These are phyloP conservation scores for Yoshiicerus persimilis DNA, from an alignment of 1,140 invertebrate species.

Conservation along the genomic window DNA sequence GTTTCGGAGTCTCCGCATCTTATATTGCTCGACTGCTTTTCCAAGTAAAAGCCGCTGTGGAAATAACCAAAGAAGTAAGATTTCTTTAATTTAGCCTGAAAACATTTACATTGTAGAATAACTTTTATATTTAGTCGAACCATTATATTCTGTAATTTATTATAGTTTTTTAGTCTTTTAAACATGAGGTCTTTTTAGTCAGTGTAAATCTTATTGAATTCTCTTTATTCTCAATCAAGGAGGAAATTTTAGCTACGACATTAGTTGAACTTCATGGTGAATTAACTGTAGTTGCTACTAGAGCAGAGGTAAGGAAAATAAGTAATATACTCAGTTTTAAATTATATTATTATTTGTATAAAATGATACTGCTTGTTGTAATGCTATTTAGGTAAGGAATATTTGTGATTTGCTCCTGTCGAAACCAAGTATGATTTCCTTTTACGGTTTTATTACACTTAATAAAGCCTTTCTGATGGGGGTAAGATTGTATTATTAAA, in stretches of 20 bases:
- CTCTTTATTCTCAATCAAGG: neutral
- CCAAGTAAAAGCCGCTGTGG: neutral
- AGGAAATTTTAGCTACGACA: neutral
- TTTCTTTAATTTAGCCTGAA: neutral
- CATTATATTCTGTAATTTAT: too few species aligned
- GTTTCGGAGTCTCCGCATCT: neutral
- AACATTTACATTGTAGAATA: neutral
- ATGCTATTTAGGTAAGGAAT: neutral
- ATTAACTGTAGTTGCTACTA: neutral
- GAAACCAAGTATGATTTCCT: neutral
- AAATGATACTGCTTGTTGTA: neutral
- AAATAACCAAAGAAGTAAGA: neutral
- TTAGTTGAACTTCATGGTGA: neutral
- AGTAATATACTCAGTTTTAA: too few species aligned
- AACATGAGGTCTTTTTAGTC: too few species aligned
- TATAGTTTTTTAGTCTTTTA: too few species aligned
- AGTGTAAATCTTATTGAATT: too few species aligned
- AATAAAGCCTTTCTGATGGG: neutral
- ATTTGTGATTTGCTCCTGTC: neutral
- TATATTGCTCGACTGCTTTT: neutral
- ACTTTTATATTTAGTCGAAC: too few species aligned
- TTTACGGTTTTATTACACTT: neutral
- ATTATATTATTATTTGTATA: neutral
- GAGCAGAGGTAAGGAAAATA: neutral
- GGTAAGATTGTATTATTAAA: neutral